Base-by-base conservation (phyloP, 2,113 vertebrate species). In the Cryptotis parvus region DNA sequence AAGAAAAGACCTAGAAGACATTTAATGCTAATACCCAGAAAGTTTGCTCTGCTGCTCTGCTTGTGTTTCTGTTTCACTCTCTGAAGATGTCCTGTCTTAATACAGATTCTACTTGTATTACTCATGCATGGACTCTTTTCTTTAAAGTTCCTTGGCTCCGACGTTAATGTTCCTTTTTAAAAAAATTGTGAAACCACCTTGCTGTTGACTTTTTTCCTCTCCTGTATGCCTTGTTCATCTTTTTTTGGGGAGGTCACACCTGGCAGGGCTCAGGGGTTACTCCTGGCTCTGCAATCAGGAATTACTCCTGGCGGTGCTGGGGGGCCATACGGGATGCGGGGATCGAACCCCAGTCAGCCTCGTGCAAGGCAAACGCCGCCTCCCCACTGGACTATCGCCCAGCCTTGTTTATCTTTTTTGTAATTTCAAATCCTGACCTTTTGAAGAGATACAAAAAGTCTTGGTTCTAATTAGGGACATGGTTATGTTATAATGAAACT, bases 101-200 rank as follows among this genome's bases (percentile, higher is more conserved):
- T 92, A 41, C 82, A 91, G 39, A 83, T 76, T 88, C 88, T 73
- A 69, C 43, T 63, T 80, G 8, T 29, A 55, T 86, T 94, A 89
- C 11, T 92, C 70, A 93, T 14, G 20, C 61, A 75, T 82, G 20
- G 33, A 52, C 55, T n/a, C 1, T 0, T 69, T 87, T 91, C 81
- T 84, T 87, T 84, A 49, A 90, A 94, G 49, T 85, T 91, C 27
- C 52, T 77, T 58, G 37, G 15, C 75, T 94, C 79, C 61, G 85
- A 91, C 79, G 61, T 85, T 91, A 89, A 80, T 85, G 74, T 84
- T n/a, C 66, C 35, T 66, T 87, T 94, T 58, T 31, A 1, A 85
- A n/a, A n/a, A n/a, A n/a, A n/a, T n/a, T 7, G 15, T 69, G 61
- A 87, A 92, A 72, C 75, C 20, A 35, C 94, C 70, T 88, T 10